Evolutionary conservation across 1,140 invertebrate genomes (phyloP).

Genomic region (Caenorhabditis latens): DNA sequence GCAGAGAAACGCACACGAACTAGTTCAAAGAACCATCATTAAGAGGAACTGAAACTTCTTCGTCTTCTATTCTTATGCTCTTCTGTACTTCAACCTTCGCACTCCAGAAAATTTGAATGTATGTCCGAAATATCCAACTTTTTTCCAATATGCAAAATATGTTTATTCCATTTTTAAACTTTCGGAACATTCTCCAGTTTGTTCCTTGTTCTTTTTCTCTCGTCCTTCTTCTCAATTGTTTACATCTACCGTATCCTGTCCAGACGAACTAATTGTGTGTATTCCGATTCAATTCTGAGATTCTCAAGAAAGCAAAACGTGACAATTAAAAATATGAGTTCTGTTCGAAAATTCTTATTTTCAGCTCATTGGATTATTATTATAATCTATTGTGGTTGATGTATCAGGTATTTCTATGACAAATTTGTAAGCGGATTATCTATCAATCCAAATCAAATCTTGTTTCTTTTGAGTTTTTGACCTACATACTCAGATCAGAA

Average conservation of each 20-base stretch:
- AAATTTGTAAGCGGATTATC: not conserved
- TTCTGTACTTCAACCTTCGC: constrained; percentile 8
- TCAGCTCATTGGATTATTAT: not conserved
- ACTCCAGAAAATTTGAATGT: not conserved
- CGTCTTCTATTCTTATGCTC: not conserved
- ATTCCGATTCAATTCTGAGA: too few species aligned
- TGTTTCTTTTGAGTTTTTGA: not conserved
- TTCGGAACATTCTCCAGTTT: not conserved
- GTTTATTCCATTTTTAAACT: not conserved
- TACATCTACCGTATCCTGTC: not conserved
- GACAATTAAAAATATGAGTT: not conserved
- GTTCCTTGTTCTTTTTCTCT: constrained; percentile 7
- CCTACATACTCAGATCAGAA: not conserved
- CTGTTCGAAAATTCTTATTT: not conserved
- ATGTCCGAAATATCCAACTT: not conserved
- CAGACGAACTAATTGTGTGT: not conserved
- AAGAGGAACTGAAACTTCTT: too few species aligned
- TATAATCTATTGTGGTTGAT: not conserved
- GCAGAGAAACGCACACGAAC: not conserved
- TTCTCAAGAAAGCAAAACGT: not conserved
- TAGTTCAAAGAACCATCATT: too few species aligned
- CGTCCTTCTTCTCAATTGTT: not conserved
- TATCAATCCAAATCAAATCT: constrained; percentile 3
- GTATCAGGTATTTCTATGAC: not conserved
- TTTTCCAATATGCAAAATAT: constrained; percentile 17